Conservation (phyloP, 2,113 vertebrate species). For the Papio anubis region DNA sequence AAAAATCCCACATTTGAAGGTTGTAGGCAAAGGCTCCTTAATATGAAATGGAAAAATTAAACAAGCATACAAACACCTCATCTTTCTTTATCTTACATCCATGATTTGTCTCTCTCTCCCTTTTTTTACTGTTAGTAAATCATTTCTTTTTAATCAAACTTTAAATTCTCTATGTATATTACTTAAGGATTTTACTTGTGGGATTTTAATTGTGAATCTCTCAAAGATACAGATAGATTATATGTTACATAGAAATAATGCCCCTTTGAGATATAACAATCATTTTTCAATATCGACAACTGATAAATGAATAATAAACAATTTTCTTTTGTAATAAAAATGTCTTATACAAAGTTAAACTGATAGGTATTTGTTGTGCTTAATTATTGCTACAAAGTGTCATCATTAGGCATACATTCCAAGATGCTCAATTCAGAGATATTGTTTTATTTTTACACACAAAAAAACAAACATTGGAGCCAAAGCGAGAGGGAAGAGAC, state of each 20-base stretch:
- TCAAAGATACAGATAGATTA: neutral
- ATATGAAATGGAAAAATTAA: neutral
- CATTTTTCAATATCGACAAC: neutral
- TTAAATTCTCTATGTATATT: neutral
- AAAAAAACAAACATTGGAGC: neutral
- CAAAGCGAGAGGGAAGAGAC: neutral
- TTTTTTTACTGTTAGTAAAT: neutral
- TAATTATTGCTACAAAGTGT: neutral
- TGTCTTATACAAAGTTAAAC: neutral
- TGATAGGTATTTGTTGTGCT: neutral
- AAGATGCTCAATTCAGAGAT: neutral
- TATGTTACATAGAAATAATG: neutral
- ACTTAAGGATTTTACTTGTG: neutral
- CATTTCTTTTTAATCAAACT: neutral
- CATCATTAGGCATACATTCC: neutral
- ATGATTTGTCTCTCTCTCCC: neutral
- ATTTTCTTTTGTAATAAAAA: neutral
- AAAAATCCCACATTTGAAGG: neutral
- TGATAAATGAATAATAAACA: neutral
- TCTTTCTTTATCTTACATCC: neutral
- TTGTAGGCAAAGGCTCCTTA: neutral
- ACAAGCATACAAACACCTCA: neutral
- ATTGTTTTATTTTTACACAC: neutral
- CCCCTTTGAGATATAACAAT: neutral
- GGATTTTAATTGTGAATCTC: neutral